Percentiles rank a stretch among this genome's conserved stretches.
These are phyloP conservation scores for Plebejus anna DNA, from an alignment of 2,888 invertebrate genomes.

Conservation along the genomic window DNA sequence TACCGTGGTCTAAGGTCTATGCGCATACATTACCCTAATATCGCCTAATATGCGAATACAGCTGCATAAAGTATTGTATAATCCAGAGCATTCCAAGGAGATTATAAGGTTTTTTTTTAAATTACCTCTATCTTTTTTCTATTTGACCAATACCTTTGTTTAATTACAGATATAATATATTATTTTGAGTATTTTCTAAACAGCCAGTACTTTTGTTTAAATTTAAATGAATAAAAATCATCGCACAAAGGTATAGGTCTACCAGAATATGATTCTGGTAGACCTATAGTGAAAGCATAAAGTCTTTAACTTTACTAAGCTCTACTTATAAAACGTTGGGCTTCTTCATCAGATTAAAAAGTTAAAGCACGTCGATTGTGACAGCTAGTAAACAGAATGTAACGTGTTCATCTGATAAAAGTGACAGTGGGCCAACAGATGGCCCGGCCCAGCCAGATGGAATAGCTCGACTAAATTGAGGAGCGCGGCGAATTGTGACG, in stretches of 20 bases:
- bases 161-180: too few species aligned
- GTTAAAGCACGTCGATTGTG: not conserved
- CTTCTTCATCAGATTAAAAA: constrained; percentile 5
- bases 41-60: not conserved
- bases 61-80: not conserved
- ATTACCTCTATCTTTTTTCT: not conserved
- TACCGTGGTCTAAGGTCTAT: not conserved
- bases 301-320: not conserved
- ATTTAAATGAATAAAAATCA: too few species aligned
- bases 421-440: constrained; percentile 16
- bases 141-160: not conserved
- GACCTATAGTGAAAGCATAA: not conserved
- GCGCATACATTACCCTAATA: not conserved
- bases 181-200: not conserved
- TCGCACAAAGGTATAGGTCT: too few species aligned
- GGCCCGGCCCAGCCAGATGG: not conserved
- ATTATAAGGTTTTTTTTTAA: not conserved
- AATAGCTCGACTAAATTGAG: constrained; percentile 23
- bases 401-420: constrained; percentile 3
- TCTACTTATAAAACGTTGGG: not conserved
- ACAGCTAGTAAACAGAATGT: constrained; percentile 9
- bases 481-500: not conserved
- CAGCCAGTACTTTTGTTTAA: not conserved
- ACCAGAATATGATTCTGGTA: too few species aligned
- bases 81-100: not conserved